Percentiles rank a stretch among this genome's conserved stretches.
phyloP scores from a whole-genome alignment of 1,140 invertebrate genomes.

The Drosophila lowei region DNA sequence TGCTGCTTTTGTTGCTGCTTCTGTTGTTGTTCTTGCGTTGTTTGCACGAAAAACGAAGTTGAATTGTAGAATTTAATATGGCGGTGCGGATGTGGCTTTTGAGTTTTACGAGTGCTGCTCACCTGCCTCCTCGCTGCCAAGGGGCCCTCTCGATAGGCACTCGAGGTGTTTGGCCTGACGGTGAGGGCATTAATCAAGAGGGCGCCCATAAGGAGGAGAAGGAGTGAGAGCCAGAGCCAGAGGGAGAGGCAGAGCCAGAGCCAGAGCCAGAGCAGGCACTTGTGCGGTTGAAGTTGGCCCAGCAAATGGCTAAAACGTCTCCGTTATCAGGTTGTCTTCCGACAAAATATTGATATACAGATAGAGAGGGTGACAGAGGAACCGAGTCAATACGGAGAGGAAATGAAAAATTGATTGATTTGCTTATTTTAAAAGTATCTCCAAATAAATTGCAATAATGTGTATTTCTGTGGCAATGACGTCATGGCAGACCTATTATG shows the following conservation, averaged over 20 bases:
- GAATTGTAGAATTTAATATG: constrained; percentile 62
- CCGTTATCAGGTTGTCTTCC: constrained; percentile 43
- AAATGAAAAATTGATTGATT: constrained; percentile 42
- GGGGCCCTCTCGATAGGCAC: constrained; percentile 35
- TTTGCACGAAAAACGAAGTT: constrained; percentile 41
- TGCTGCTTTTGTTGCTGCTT: neutral
- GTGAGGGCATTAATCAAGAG: constrained; percentile 47
- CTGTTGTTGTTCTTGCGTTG: neutral
- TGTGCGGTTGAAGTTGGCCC: constrained; percentile 39
- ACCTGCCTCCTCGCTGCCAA: constrained; percentile 18
- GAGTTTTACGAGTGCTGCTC: constrained; percentile 53
- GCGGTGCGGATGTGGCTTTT: constrained; percentile 60
- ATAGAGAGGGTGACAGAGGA: constrained; percentile 7
- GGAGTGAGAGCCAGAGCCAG: neutral
- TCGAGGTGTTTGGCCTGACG: constrained; percentile 48
- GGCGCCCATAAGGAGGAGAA: no score
- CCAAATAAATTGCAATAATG: constrained; percentile 29
- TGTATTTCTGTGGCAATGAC: constrained; percentile 25
- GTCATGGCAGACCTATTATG: constrained; percentile 28
- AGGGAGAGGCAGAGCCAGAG: neutral
- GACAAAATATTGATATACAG: constrained; percentile 47
- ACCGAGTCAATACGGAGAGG: constrained; percentile 12
- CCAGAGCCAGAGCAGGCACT: constrained; percentile 31
- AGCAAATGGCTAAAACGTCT: constrained; percentile 50
- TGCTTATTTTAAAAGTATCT: constrained; percentile 7